Base-by-base conservation (phyloP, 1,140 invertebrate genomes). In the Lepidurus packardi region DNA sequence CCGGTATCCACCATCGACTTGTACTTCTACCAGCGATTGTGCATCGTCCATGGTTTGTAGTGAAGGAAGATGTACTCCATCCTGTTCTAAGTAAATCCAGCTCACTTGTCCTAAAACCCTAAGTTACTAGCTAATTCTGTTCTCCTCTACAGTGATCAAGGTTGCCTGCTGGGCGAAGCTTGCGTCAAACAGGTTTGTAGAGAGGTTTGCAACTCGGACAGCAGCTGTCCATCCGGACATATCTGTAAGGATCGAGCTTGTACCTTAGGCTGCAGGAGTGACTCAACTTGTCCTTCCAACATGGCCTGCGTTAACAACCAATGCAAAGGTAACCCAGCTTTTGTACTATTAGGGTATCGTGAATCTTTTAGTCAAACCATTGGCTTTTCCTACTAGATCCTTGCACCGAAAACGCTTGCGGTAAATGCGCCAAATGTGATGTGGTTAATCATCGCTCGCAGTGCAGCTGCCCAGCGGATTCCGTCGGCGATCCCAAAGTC, bases 171-270 rank as follows among this genome's bases (percentile, higher is more conserved):
- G 24, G 92, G 95, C 83, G 93, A 95, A 85, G 89, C 92, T 79
- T 96, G 94, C 84, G 89, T 94, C 74, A 87, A 88, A 47, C 92
- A 92, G 45, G 88, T 92, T 24, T 96, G 94, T 82, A 91, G 92
- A 84, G 87, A 90, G 5, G 90, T 95, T 24, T 96, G 93, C 82
- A 95, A 94, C 83, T 93, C 90, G 77, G 94, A 96, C 83, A 87
- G 89, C 47, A 90, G 92, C 77, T 97, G 95, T 83, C 88, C 88
- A 44, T 83, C 88, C 0, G 91, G 92, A 81, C 91, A 94, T 84
- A 94, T 95, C 81, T 97, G 94, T 83, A 90, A 93, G 83, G 94
- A 92, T 81, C 89, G 94, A 80, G 87, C 95, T 79, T 97, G 94
- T 83, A 90, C 88, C 82, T 87, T 88, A 24, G 89, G 92, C 78